phyloP scores from a whole-genome alignment of 2,888 invertebrate genomes.

The Dryobota labecula region DNA sequence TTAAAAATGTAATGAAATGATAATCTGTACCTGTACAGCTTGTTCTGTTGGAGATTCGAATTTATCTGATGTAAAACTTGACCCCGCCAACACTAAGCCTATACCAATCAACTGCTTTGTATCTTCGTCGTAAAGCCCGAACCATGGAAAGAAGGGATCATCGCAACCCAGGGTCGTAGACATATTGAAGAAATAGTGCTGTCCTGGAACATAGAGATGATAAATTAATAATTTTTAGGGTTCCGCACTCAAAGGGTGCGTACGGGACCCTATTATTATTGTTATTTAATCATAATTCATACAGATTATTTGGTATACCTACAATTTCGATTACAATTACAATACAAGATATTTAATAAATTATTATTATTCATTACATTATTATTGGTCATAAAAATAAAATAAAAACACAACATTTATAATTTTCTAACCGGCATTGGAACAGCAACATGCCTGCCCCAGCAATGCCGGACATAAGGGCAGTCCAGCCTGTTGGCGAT shows the following conservation, averaged over 20 bases:
- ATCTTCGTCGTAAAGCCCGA: rapidly evolving
- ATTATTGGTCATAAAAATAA: too few relatives aligned
- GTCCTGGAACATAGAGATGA: conserved; percentile 4
- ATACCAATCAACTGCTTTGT: neutral
- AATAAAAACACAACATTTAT: too few relatives aligned
- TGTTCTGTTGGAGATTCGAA: rapidly evolving
- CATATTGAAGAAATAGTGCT: neutral
- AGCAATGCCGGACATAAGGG: too few relatives aligned
- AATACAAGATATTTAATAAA: too few relatives aligned
- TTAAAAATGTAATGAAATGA: neutral
- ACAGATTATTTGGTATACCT: too few relatives aligned
- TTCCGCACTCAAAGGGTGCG: neutral
- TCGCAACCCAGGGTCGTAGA: neutral
- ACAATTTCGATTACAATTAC: too few relatives aligned
- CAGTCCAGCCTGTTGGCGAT: too few relatives aligned
- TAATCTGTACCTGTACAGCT: neutral
- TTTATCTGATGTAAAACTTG: rapidly evolving
- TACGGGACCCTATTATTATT: neutral
- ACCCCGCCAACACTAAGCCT: rapidly evolving
- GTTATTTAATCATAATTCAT: too few relatives aligned
- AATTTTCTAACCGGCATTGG: too few relatives aligned
- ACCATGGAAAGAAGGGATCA: neutral
- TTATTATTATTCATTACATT: too few relatives aligned
- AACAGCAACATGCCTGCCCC: too few relatives aligned
- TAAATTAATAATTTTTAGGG: too few relatives aligned